These are phyloP conservation scores for Eupleurogrammus muticus DNA, from an alignment of 2,797 vertebrate species.

Conservation along the genomic window DNA sequence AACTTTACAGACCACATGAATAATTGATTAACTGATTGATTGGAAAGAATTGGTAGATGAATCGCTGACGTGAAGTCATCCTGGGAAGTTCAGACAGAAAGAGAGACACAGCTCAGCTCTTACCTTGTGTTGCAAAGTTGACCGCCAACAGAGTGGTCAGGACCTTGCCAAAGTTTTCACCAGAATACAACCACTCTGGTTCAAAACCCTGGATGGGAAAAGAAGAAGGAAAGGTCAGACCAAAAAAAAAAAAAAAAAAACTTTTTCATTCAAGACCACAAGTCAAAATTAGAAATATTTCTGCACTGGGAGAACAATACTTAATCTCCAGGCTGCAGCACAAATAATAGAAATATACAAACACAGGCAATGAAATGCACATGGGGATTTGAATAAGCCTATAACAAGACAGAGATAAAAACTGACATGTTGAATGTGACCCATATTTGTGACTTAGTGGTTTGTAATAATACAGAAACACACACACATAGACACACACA, in stretches of 20 bases:
- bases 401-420: constrained; percentile 53
- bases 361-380: constrained; percentile 18
- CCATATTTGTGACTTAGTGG: constrained; percentile 55
- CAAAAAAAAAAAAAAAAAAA: neutral
- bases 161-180: constrained; percentile 91
- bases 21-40: neutral
- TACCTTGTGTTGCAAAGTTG: constrained; percentile 96
- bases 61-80: neutral
- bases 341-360: constrained; percentile 30
- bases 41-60: neutral
- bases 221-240: constrained; percentile 46
- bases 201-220: constrained; percentile 90
- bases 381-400: constrained; percentile 43
- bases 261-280: constrained; percentile 6
- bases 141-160: constrained; percentile 90
- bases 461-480: constrained; percentile 52
- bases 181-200: constrained; percentile 90
- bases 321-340: constrained; percentile 9
- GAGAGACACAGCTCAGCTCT: constrained; percentile 50
- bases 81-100: neutral
- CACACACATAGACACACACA: constrained; percentile 19
- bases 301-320: neutral
- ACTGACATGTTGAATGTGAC: constrained; percentile 53
- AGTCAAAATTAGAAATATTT: constrained; percentile 27
- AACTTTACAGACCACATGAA: neutral